Base-by-base conservation (phyloP, 2,888 invertebrate genomes). In the Bombylius major region DNA sequence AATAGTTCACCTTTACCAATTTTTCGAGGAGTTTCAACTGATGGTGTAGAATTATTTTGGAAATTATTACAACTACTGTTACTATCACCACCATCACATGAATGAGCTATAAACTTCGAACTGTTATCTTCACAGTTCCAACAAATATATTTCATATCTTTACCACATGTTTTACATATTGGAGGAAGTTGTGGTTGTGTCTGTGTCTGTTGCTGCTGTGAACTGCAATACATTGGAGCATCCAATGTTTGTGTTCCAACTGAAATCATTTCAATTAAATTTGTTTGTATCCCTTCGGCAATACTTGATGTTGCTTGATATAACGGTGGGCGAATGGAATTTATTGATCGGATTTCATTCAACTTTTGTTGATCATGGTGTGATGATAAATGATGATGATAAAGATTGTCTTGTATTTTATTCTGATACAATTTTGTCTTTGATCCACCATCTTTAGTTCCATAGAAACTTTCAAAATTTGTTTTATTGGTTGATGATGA, bases 1-100 rank as follows among this genome's bases (percentile, higher is more conserved):
- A 80, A 63, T 53, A 78, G 68, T 62, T 80, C 79, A 14, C 78
- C 79, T 62, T 78, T 78, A 65, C 75, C 78, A 45, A 71, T 65
- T 39, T 72, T 70, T 47, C 67, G 66, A 56, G 66, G 66, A n/a
- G 46, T 50, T 31, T 47, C 36, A 7, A 36, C 14, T 36, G 36
- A 36, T 36, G 6, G 6, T 36, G 36, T 44, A 44, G 9, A 12
- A 13, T 44, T 44, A 9, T 9, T 12, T 9, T 44, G 9, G 1
- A 13, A 9, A 44, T 44, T 44, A 5, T 44, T 44, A 14, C 12
- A 5, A 14, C 14, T 5, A 5, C 44, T 31, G 23, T 31, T 42
- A 31, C 42, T 42, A 13, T 31, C n/a, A 11, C 42, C 13, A 39
- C 48, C 13, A 39, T 39, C 31, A 32, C 47, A 14, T 11, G 44